A percentile compares a stretch with the other conserved stretches of the same genome.
These are phyloP conservation scores for Aspiorhynchus laticeps DNA, from an alignment of 2,113 vertebrate genomes.

Conservation along the genomic window DNA sequence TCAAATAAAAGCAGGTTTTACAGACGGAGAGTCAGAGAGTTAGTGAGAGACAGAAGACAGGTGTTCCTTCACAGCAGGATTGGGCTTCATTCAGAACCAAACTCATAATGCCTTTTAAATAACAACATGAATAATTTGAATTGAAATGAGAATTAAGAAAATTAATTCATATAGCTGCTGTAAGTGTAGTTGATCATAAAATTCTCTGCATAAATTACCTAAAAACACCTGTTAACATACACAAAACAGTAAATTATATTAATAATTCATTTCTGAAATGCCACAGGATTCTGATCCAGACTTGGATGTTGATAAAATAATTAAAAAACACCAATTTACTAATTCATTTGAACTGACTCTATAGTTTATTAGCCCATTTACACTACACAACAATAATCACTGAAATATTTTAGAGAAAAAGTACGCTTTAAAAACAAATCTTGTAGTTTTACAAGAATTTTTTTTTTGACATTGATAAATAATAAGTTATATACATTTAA, in stretches of 20 bases:
- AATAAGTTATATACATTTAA: too few relatives aligned
- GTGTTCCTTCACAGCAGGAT: constrained; percentile 5
- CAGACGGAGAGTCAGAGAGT: background rate
- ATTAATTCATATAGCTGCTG: background rate
- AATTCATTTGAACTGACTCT: background rate
- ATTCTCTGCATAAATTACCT: too few relatives aligned
- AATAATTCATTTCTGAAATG: background rate
- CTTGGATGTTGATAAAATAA: background rate
- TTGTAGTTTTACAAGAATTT: too few relatives aligned
- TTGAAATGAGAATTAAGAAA: background rate
- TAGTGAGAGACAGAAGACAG: background rate
- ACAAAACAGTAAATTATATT: background rate
- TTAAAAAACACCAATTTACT: background rate
- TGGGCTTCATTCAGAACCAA: background rate
- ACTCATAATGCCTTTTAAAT: background rate
- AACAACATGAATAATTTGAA: background rate
- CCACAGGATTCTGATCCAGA: background rate
- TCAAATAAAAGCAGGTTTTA: constrained; percentile 33
- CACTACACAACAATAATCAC: background rate
- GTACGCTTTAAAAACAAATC: too few relatives aligned
- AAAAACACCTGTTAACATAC: background rate
- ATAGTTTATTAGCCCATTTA: background rate
- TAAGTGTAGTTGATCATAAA: background rate
- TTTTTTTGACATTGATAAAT: too few relatives aligned
- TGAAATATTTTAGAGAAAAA: background rate